Evolutionary conservation across 1,140 invertebrate genomes (phyloP), one percentile per base, ranked within the genome.

Genomic region (Cherax destructor): DNA sequence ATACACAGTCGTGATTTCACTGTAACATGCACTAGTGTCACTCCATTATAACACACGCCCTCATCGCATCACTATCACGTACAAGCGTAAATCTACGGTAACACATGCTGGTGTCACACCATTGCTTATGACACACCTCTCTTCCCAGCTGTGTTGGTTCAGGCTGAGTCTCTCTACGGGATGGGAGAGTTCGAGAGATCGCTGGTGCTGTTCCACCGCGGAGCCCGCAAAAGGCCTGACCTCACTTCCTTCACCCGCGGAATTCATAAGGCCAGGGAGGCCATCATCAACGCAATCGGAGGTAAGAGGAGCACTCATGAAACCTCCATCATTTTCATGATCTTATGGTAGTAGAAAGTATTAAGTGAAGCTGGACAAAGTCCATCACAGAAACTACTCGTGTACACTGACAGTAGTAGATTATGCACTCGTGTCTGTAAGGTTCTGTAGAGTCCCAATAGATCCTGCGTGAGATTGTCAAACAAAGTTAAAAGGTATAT

Each of bases 101-200:
- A 41, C 30, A 41, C 30, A 41, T 41, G 30, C 30, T 41, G 0
- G 2, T 41, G 30, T 41, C 30, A 41, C 52, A 56, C 52, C 52
- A 13, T 56, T 13, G 3, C 61, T 18, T 18, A 59, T 3, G 16
- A 65, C 18, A 13, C 6, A 1, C 69, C 3, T 74, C 81, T 74
- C 93, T 74, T 86, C 77, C 30, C 94, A 96, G 97, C 97, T n/a
- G 95, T 99, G 72, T 97, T 97, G 93, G 97, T 98, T 94, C 99
- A 99, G 95, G 98, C 98, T 1, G 98, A 99, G 95, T 96, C 98
- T 0, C 95, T 99, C 18, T 99, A 99, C 94, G 97, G 98, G 94
- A 95, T 98, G 6, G 98, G 98, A 0, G 97, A 98, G 94, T 99
- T 99, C 94, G 98, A 99, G 95, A 96, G 98, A 93, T 98, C 98